Base-by-base conservation (phyloP, 2,888 invertebrate species). In the Nomada fabriciana region DNA sequence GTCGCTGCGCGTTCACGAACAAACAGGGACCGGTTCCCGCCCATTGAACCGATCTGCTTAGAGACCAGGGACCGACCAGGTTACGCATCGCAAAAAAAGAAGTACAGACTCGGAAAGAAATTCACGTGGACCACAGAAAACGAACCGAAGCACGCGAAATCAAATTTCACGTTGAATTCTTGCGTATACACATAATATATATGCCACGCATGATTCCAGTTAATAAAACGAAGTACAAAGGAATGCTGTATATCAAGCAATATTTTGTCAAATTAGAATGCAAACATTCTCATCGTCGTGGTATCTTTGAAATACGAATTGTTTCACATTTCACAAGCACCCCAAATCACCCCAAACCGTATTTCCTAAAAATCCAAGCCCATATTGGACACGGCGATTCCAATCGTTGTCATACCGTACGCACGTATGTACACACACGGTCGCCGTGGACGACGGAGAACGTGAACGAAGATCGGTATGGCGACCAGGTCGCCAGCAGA, bases 21-120 rank as follows among this genome's bases (percentile, higher is more conserved):
- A 86, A 87, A 84, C 80, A 80, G 68, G 77, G 88, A 91, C 91
- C 91, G 91, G 91, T 91, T 91, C 82, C 80, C 81, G 82, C 86
- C 86, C 91, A 90, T 91, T 90, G 89, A 86, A 88, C 81, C 88
- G 83, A 88, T 82, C 80, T 80, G 36, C 65, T 59, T 82, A 55
- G 43, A 57, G 59, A 81, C 73, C 77, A 59, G 67, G 65, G 81
- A 74, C 67, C 82, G 78, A 61, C 79, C 83, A 63, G 69, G 60
- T 85, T 86, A 82, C 81, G 81, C 78, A 67, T 82, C 75, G 72
- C 72, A 68, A 76, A 77, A 78, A 86, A 57, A 77, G 81, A 69
- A 59, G 76, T 80, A 76, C 82, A 69, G 76, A 50, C 76, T 15
- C n/a, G 64, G 20, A 63, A 78, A 84, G 81, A 85, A 86, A 72